These are phyloP conservation scores for silkworm (Bombyx mori) DNA, from an alignment of 1,140 invertebrate species.

Conservation along the genomic window ASM3026992v2 NC_085135.1:3107501-3108000, in stretches of 20 bases:
- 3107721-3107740: constrained; percentile 8
- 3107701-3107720: constrained; percentile 10
- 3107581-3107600: constrained; percentile 2
- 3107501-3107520: constrained; percentile 12
- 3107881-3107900: no score
- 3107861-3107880: no score
- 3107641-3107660: background rate
- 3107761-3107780: no score
- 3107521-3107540: constrained; percentile 4
- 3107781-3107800: no score
- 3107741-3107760: constrained; percentile 8
- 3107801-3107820: no score
- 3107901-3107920: no score
- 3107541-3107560: constrained; percentile 15
- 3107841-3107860: no score
- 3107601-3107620: background rate
- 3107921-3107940: no score
- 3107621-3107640: background rate
- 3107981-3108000: no score
- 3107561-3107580: constrained; percentile 12
- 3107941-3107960: no score
- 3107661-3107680: no score
- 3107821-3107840: no score
- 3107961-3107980: constrained; percentile 8
- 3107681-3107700: constrained; percentile 2